These are phyloP conservation scores for Zeuzera pyrina DNA, from an alignment of 2,888 invertebrate genomes.

Conservation along the genomic window DNA sequence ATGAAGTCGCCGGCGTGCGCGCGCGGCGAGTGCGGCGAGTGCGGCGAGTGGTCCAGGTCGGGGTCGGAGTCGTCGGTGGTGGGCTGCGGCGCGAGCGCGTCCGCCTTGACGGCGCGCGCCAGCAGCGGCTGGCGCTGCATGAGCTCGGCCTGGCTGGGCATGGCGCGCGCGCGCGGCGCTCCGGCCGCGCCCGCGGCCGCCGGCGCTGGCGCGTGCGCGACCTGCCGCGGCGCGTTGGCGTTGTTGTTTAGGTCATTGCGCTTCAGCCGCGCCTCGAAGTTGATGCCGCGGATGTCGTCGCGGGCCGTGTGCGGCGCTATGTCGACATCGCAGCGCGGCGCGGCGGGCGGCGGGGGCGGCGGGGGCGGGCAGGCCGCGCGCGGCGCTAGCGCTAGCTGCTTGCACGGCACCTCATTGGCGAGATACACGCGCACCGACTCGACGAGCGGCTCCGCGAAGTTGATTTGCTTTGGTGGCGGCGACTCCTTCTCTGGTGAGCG, in stretches of 20 bases:
- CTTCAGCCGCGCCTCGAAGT: constrained; percentile 56
- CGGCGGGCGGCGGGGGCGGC: constrained; percentile 20
- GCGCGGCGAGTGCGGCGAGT: constrained; percentile 23
- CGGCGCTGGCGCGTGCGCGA: constrained; percentile 15
- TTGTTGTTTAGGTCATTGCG: constrained; percentile 71
- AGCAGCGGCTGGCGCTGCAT: constrained; percentile 69
- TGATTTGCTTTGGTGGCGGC: constrained; percentile 51
- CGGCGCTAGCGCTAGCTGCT: constrained; percentile 42
- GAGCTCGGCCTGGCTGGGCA: constrained; percentile 66
- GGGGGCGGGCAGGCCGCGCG: constrained; percentile 23
- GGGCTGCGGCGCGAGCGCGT: constrained; percentile 49
- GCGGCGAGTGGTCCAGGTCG: constrained; percentile 49
- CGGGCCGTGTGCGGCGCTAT: constrained; percentile 52
- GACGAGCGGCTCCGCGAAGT: constrained; percentile 61
- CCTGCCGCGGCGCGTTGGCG: constrained; percentile 23
- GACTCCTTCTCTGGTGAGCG: constrained; percentile 57
- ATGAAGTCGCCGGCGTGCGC: constrained; percentile 52
- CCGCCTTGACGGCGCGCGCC: constrained; percentile 51
- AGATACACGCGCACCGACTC: constrained; percentile 65
- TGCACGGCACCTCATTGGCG: constrained; percentile 50
- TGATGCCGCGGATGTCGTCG: constrained; percentile 62
- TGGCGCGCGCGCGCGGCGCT: too few relatives aligned
- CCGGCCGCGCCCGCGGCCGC: constrained; percentile 18
- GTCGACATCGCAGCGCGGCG: constrained; percentile 49
- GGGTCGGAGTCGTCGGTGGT: constrained; percentile 65